phyloP scores from a whole-genome alignment of 2,113 vertebrate genomes.

The Nipponia nippon region DNA sequence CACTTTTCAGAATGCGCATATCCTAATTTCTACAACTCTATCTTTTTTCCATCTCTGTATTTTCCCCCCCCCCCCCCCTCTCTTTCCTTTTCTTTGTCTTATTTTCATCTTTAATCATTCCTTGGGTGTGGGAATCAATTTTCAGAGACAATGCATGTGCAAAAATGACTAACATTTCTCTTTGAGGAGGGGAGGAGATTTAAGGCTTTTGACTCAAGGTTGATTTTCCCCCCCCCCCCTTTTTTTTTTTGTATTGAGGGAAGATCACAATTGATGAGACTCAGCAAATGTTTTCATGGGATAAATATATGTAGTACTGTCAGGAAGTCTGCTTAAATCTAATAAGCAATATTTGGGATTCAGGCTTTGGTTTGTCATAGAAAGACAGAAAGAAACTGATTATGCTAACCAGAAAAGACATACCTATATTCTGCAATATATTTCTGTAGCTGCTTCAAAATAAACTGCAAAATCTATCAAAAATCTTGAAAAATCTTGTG shows the following conservation, averaged over 20 bases:
- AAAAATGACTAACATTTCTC: constrained; percentile 51
- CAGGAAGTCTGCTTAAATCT: not conserved
- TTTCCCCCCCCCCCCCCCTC: not conserved
- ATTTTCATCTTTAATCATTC: too few relatives aligned
- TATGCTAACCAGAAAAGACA: not conserved
- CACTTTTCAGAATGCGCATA: not conserved
- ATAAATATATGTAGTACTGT: not conserved
- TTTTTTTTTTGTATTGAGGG: not conserved
- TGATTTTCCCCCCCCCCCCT: not conserved
- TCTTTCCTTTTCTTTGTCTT: too few relatives aligned
- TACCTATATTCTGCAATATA: not conserved
- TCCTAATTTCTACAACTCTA: not conserved
- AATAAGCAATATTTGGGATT: not conserved
- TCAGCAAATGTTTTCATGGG: not conserved
- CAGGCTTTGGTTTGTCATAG: not conserved
- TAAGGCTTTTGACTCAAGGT: constrained; percentile 48
- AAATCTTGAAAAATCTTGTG: not conserved
- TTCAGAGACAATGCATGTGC: constrained; percentile 48
- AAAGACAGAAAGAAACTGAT: not conserved
- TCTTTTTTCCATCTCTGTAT: not conserved
- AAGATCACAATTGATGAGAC: not conserved
- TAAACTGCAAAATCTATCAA: not conserved
- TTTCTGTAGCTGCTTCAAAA: not conserved
- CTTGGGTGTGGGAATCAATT: constrained; percentile 52
- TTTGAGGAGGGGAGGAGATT: constrained; percentile 50